These are phyloP conservation scores for Zosterops borbonicus DNA, from an alignment of 2,113 vertebrate genomes.

Conservation along the genomic window DNA sequence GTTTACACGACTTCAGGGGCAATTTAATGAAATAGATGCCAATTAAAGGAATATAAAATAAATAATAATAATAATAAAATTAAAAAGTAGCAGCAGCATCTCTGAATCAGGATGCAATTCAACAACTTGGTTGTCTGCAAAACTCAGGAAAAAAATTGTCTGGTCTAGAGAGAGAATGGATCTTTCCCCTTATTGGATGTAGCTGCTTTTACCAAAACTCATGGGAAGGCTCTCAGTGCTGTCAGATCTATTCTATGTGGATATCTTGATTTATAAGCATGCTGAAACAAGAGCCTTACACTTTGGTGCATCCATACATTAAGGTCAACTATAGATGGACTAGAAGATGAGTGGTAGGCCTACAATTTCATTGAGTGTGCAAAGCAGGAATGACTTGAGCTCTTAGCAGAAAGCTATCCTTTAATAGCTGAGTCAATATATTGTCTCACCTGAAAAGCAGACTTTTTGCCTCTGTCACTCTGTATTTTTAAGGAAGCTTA, in stretches of 20 bases:
- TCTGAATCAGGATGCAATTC: not conserved
- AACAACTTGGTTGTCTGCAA: not conserved
- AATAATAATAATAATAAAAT: not conserved
- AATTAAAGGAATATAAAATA: not conserved
- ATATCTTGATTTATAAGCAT: not conserved
- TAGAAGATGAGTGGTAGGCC: not conserved
- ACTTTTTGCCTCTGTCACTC: not conserved
- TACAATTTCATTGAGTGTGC: not conserved
- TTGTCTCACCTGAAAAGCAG: not conserved
- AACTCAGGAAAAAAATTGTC: not conserved
- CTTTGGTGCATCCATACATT: not conserved
- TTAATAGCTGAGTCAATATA: not conserved
- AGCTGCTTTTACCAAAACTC: not conserved
- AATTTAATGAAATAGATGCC: not conserved
- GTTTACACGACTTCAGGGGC: not conserved
- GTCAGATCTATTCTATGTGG: not conserved
- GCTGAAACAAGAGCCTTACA: not conserved
- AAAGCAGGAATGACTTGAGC: not conserved
- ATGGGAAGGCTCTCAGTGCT: not conserved
- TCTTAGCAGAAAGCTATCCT: not conserved
- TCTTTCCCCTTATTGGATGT: not conserved
- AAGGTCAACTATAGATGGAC: not conserved
- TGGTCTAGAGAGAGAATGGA: not conserved
- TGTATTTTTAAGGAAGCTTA: not conserved
- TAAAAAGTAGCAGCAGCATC: not conserved